A percentile compares a stretch with the other conserved stretches of the same genome.
These are phyloP conservation scores for Myotis davidii DNA, from an alignment of 2,113 vertebrate genomes.

Conservation along the genomic window DNA sequence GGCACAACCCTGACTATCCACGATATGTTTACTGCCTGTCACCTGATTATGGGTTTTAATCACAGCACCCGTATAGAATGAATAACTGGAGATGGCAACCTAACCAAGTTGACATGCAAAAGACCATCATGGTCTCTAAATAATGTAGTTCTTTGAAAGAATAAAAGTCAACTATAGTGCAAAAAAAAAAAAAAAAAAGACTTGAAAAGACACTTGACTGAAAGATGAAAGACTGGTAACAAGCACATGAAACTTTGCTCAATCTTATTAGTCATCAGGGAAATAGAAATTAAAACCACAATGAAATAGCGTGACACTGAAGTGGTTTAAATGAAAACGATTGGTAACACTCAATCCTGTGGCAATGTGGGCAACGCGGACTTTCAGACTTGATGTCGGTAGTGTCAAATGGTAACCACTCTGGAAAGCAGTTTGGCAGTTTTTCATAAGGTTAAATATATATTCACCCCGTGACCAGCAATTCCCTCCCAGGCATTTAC, in stretches of 20 bases:
- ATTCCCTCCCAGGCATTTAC: background rate
- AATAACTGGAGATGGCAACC: background rate
- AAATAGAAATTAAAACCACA: slow-evolving; percentile 77
- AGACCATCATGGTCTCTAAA: background rate
- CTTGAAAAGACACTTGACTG: slow-evolving; percentile 62
- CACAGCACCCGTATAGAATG: background rate
- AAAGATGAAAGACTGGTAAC: slow-evolving; percentile 60
- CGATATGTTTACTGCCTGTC: background rate
- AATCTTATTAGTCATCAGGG: slow-evolving; percentile 66
- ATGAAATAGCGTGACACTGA: slow-evolving; percentile 19
- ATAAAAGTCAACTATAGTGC: background rate
- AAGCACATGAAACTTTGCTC: slow-evolving; percentile 53
- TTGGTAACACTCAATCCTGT: background rate
- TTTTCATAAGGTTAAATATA: background rate
- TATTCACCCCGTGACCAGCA: background rate
- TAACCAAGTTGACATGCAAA: background rate
- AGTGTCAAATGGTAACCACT: background rate
- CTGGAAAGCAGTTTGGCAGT: background rate
- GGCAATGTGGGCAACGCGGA: background rate
- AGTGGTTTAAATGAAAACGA: background rate
- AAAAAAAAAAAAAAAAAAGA: background rate
- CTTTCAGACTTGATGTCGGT: background rate
- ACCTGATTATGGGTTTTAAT: background rate
- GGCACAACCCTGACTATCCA: background rate
- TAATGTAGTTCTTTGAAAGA: slow-evolving; percentile 9